phyloP scores from a whole-genome alignment of 1,140 invertebrate genomes.

The Pseudomyrmex concolor region DNA sequence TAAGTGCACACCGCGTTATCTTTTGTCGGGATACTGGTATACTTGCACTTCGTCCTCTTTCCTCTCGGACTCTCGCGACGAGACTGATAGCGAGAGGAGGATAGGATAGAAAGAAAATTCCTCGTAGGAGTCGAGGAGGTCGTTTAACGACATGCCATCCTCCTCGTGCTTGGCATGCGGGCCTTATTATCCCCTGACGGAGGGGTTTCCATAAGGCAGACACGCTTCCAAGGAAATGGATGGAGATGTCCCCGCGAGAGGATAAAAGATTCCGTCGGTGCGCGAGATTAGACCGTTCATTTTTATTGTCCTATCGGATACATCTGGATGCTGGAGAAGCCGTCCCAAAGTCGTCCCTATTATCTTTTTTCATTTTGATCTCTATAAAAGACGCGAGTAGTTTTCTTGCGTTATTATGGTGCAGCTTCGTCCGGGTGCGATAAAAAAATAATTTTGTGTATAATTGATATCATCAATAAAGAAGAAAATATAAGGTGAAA shows the following conservation, averaged over 20 bases:
- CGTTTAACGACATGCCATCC: slow-evolving; percentile 64
- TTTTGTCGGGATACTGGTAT: slow-evolving; percentile 39
- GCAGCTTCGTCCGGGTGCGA: neutral
- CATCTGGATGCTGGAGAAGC: slow-evolving; percentile 30
- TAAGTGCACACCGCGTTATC: slow-evolving; percentile 44
- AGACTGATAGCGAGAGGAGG: neutral
- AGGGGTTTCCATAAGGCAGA: slow-evolving; percentile 33
- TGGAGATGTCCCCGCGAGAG: slow-evolving; percentile 34
- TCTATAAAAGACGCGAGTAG: neutral
- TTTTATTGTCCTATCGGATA: slow-evolving; percentile 68
- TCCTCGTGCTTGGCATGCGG: slow-evolving; percentile 63
- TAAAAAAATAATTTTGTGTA: neutral
- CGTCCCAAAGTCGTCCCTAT: neutral
- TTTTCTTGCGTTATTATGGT: neutral
- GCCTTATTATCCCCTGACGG: slow-evolving; percentile 65
- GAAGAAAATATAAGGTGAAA: too few relatives aligned
- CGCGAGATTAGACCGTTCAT: slow-evolving; percentile 57
- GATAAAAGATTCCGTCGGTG: slow-evolving; percentile 42
- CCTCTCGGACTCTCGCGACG: slow-evolving; percentile 11
- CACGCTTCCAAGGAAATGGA: slow-evolving; percentile 20
- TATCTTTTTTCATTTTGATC: slow-evolving; percentile 25
- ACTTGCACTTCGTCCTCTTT: neutral
- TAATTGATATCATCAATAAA: neutral
- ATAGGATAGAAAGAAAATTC: slow-evolving; percentile 42
- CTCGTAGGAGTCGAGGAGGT: slow-evolving; percentile 54